Evolutionary conservation across 2,888 invertebrate species (phyloP).

Genomic region (Xestia sexstrigata): DNA sequence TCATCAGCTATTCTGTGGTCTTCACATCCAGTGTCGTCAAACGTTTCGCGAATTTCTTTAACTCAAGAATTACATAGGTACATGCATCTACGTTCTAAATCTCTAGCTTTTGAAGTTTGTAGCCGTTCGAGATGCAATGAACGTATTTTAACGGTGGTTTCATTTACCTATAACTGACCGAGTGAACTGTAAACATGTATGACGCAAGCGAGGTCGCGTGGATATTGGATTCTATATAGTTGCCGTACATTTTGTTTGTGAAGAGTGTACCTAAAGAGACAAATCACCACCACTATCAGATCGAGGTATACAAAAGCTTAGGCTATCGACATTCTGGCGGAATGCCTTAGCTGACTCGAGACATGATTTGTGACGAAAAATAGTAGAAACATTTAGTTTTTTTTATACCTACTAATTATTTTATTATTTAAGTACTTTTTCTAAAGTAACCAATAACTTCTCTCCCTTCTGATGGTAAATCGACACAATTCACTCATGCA

Average conservation of each 20-base stretch:
- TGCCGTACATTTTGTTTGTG: background rate
- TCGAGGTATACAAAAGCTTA: background rate
- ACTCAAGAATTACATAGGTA: background rate
- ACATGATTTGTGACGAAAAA: background rate
- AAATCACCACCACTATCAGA: background rate
- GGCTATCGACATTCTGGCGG: background rate
- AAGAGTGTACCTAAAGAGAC: background rate
- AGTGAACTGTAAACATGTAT: slow-evolving; percentile 32
- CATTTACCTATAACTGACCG: slow-evolving; percentile 29
- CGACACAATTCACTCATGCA: too few species aligned
- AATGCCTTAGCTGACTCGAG: background rate
- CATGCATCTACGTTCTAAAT: slow-evolving; percentile 2
- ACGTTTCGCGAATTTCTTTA: background rate
- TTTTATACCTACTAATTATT: background rate
- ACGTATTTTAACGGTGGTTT: slow-evolving; percentile 46
- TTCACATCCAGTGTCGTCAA: background rate
- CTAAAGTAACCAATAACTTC: too few species aligned
- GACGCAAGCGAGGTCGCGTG: slow-evolving; percentile 31
- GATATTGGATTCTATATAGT: slow-evolving; percentile 14
- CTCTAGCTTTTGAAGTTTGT: slow-evolving; percentile 13
- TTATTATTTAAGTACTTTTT: too few species aligned
- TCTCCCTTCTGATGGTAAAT: too few species aligned
- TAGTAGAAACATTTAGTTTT: background rate
- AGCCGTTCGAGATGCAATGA: background rate
- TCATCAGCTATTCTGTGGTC: background rate